Base-by-base conservation (phyloP, 2,113 vertebrate genomes). In the Sciurus niger region DNA sequence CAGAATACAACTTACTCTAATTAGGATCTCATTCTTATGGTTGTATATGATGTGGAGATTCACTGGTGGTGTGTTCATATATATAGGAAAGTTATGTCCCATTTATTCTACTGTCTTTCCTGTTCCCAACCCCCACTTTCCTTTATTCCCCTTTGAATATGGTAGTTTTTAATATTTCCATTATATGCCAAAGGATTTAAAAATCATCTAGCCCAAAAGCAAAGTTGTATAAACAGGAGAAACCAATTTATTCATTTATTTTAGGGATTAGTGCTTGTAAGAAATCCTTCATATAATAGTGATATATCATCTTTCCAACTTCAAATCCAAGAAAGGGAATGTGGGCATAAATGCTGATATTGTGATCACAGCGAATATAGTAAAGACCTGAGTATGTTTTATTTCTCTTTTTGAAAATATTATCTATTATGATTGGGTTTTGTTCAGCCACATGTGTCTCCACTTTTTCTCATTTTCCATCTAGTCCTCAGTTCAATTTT, bases 201-300 rank as follows among this genome's bases (percentile, higher is more conserved):
- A 67, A 84, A 68, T 82, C 20, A 78, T 77, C 40, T 87, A 87
- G 67, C 70, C 65, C 51, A 94, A 70, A 28, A 63, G 3, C 55
- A 94, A 89, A 96, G 86, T 37, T 90, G 2, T 87, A 5, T 43
- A 28, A 48, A 86, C 93, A 89, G 18, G 32, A 79, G 18, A 96
- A 93, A 86, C 48, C 68, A 77, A 91, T 70, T 73, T 63, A 67
- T 92, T 80, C 60, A 63, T 82, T 90, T 95, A 85, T 94, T 94
- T 94, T 24, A 89, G 88, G 34, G 88, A 88, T 91, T 93, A 25
- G 16, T 95, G 76, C 20, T 84, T 94, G 9, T 79, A 74, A 96
- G 65, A 84, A 94, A 87, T 89, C 17, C 55, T 94, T 93, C 87
- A 89, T 74, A 91, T 95, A 85, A 89, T 58, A 80, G 43, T 78